Evolutionary conservation across 2,888 invertebrate genomes (phyloP), one percentile per base, ranked within the genome.

Genomic region (Dimorphilus gyrociliatus): DNA sequence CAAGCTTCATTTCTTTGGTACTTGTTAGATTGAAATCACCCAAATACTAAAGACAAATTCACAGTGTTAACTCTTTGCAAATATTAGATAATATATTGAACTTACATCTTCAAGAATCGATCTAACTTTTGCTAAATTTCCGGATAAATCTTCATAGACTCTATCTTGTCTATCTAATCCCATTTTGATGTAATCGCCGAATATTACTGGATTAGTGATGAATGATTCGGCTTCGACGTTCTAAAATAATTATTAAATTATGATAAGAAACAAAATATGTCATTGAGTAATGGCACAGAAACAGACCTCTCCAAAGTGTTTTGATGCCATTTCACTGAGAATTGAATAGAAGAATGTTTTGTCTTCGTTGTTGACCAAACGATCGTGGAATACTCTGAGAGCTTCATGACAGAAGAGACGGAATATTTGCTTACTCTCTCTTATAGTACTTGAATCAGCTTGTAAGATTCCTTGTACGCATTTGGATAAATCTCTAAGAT

Each of bases 391-490:
- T 3, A 63, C 59, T 8, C 62, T 47, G 45, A 55, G 52, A 1
- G 57, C 36, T 41, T 63, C 63, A 33, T 63, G 62, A 39, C 54
- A 58, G 38, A 63, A 63, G 17, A 63, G 48, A 18, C 55, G 45
- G 46, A 55, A 58, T 13, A 61, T 47, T 35, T 55, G 53, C 17
- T 51, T 51, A 23, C 47, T 45, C 35, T 60, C 59, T 23, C 58
- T 37, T 29, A 60, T 53, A 8, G 48, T 48, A 16, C 54, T 53
- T 1, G 72, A 2, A 51, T 81, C 78, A 0, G 80, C 80, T 55
- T 85, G 85, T 30, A 84, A 63, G 6, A 84, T 72, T n/a, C 61
- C 61, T 61, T 85, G 85, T 47, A 85, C 70, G 37, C 81, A 81
- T 60, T 85, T 86, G 7, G 85, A 84, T 23, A 86, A 67, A 65